Evolutionary conservation across 1,140 invertebrate species (phyloP).

Genomic region (Penaeus chinensis): DNA sequence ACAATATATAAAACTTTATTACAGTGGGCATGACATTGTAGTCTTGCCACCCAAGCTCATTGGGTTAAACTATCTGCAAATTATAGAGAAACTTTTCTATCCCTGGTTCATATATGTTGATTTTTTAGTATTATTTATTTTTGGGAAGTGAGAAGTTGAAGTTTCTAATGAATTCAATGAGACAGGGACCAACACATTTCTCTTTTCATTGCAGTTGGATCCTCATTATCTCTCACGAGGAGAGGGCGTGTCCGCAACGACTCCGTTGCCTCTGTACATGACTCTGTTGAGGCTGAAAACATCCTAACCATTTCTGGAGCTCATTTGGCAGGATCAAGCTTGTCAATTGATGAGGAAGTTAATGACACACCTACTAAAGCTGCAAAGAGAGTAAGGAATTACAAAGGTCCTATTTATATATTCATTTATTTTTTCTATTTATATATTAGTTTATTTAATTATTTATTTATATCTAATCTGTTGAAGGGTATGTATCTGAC

Average conservation of each 20-base stretch:
- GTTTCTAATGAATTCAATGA: too few species aligned
- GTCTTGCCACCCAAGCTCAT: neutral
- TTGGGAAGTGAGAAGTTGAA: too few species aligned
- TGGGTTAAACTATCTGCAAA: too few species aligned
- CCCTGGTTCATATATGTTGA: too few species aligned
- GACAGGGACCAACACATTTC: neutral
- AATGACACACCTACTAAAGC: neutral
- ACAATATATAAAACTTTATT: too few species aligned
- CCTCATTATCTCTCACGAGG: slow-evolving; percentile 24
- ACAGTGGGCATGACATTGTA: too few species aligned
- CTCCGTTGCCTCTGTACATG: slow-evolving; percentile 42
- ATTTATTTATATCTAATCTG: too few species aligned
- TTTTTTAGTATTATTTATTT: too few species aligned
- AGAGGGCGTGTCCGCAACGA: slow-evolving; percentile 2
- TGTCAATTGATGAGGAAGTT: slow-evolving; percentile 15
- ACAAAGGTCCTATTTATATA: neutral
- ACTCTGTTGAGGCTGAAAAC: slow-evolving; percentile 45
- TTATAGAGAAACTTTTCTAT: too few species aligned
- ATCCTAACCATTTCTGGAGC: slow-evolving; percentile 51
- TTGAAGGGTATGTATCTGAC: too few species aligned
- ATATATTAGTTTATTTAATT: neutral
- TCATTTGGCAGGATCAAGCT: slow-evolving; percentile 28
- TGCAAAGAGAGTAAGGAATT: slow-evolving; percentile 19
- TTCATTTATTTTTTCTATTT: neutral
- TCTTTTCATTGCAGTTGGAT: slow-evolving; percentile 28